phyloP scores from a whole-genome alignment of 2,113 vertebrate species.

The Thomomys bottae region DNA sequence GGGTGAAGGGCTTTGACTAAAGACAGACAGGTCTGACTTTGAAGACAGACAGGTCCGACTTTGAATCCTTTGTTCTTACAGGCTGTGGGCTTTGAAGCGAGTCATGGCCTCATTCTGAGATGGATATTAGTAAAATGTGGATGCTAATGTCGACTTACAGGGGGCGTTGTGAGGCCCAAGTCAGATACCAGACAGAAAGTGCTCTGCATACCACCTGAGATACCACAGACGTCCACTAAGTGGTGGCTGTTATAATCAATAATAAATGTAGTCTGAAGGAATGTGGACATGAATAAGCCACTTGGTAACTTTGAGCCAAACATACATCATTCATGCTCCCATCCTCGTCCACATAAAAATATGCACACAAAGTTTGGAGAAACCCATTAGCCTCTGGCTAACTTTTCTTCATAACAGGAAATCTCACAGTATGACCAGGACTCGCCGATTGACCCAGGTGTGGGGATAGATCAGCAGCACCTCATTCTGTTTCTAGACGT shows the following conservation, averaged over 20 bases:
- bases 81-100: neutral
- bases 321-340: neutral
- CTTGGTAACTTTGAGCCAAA: conserved; percentile 43
- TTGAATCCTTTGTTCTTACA: neutral
- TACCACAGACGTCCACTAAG: neutral
- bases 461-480: neutral
- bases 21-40: neutral
- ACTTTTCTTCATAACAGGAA: conserved; percentile 26
- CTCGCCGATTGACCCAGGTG: neutral
- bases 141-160: neutral
- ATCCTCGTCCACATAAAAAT: conserved; percentile 1
- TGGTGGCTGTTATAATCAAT: conserved; percentile 63
- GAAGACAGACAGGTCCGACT: neutral
- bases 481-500: neutral
- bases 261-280: conserved; percentile 57
- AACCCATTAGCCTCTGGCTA: neutral
- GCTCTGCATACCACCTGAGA: conserved; percentile 35
- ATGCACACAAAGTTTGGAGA: conserved; percentile 3
- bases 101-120: neutral
- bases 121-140: neutral
- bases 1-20: neutral
- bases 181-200: neutral
- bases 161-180: neutral
- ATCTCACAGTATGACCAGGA: neutral
- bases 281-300: conserved; percentile 24